Percentiles rank a stretch among this genome's conserved stretches.
phyloP scores from a whole-genome alignment of 2,113 vertebrate genomes.

The Heptranchias perlo region DNA sequence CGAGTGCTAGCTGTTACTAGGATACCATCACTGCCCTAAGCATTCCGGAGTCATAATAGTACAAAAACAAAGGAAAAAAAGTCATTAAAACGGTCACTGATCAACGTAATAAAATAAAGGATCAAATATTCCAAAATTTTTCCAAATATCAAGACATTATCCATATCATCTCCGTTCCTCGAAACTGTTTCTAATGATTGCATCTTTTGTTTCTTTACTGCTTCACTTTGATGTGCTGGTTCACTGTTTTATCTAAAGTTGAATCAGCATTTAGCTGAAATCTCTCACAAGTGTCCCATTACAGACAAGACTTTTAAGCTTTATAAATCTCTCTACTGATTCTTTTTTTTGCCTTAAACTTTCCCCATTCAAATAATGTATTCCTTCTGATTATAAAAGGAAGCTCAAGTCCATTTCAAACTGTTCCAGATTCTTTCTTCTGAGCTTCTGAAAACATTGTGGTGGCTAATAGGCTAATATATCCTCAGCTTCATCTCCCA shows the following conservation, averaged over 20 bases:
- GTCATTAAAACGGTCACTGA: background rate
- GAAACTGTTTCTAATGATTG: background rate
- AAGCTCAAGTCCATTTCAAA: background rate
- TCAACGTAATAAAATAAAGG: background rate
- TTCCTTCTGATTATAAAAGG: background rate
- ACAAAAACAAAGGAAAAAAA: background rate
- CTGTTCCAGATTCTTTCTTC: background rate
- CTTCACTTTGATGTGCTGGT: background rate
- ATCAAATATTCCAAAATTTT: background rate
- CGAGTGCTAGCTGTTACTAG: constrained; percentile 18
- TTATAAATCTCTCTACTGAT: background rate
- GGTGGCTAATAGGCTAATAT: background rate
- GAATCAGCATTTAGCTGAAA: background rate
- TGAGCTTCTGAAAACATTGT: background rate
- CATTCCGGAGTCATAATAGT: background rate
- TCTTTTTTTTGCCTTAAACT: background rate
- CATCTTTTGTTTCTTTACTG: background rate
- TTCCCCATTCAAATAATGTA: background rate
- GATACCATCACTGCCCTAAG: background rate
- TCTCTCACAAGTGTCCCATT: too few relatives aligned
- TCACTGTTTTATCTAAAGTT: background rate
- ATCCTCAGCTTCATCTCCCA: background rate
- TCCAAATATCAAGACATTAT: background rate
- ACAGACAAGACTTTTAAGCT: background rate
- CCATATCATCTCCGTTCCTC: background rate